Evolutionary conservation across 1,140 invertebrate species (phyloP), one percentile per base, ranked within the genome.

Genomic region (Bemisia tabaci): DNA sequence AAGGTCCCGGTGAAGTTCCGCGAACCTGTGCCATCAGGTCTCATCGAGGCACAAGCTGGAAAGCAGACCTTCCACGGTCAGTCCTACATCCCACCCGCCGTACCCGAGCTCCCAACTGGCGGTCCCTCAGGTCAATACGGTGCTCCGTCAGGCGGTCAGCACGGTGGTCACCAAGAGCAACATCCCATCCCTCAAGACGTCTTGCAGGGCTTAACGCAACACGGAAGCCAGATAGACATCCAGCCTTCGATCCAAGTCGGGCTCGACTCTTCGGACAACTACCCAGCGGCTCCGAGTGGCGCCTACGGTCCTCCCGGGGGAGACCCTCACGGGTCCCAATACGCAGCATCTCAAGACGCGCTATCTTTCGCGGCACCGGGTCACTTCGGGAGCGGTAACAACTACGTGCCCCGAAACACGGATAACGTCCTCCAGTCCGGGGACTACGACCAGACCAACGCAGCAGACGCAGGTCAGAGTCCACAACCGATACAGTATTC

Each of bases 1-100:
- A 81, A 79, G 74, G 76, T 79, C 27, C 84, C 84, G 0, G 80
- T 87, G 9, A 82, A 85, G 71, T 89, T 88, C 72, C 80, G 85
- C 64, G 85, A 88, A 26, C 81, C 84, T 0, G 83, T 89, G 1
- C 87, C 88, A 2, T 77, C 78, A 62, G 86, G 85, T 1, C 72
- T 90, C 1, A 75, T 87, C 1, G 79, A 85, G 69, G 82, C 84
- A 21, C 84, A 84, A 64, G 84, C 80, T 68, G 77, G 25, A n/a
- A 77, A 24, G 75, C 82, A 77, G 72, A 22, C 79, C 70, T 69
- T 75, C 61, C 76, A 78, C 63, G 78, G 81, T 0, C 77, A 78
- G 2, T 78, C 82, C 0, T 87, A 87, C 71, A 77, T 87, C 26
- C 85, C 86, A 0, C 85, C 85, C 1, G 83, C 85, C 1, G 80